Conservation (phyloP, 2,888 invertebrate genomes). For the Ferrisia virgata region DNA sequence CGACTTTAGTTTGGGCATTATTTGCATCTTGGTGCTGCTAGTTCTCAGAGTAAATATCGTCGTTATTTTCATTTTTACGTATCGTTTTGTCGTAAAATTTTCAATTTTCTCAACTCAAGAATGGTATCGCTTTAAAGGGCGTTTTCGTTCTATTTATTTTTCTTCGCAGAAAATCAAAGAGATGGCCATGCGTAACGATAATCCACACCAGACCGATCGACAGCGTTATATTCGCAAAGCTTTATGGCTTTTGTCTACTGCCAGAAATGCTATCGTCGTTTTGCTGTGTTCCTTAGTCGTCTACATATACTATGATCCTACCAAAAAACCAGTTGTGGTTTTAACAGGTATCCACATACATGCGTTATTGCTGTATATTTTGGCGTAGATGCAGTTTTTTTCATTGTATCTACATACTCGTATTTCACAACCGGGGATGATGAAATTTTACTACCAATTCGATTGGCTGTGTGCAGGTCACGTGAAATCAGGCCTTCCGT, state of each 20-base stretch:
- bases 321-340: conserved; percentile 54
- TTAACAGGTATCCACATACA: no score
- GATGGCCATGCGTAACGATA: conserved; percentile 51
- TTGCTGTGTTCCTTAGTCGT: conserved; percentile 68
- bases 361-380: no score
- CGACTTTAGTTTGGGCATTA: conserved; percentile 69
- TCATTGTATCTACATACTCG: no score
- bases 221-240: conserved; percentile 58
- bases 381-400: no score
- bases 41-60: conserved; percentile 68
- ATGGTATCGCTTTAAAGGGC: conserved; percentile 42
- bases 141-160: conserved; percentile 35
- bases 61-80: not conserved
- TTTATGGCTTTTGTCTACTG: conserved; percentile 75
- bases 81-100: not conserved
- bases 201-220: conserved; percentile 47
- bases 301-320: conserved; percentile 59
- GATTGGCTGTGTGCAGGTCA: conserved; percentile 50
- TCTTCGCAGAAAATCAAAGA: conserved; percentile 69
- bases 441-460: not conserved
- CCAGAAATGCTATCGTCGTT: conserved; percentile 80
- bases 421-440: no score
- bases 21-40: conserved; percentile 70
- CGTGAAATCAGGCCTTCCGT: conserved; percentile 68
- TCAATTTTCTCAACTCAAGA: conserved; percentile 12